Evolutionary conservation across 2,888 invertebrate species (phyloP), one percentile per base, ranked within the genome.

Genomic region (Frankliniella fusca): DNA sequence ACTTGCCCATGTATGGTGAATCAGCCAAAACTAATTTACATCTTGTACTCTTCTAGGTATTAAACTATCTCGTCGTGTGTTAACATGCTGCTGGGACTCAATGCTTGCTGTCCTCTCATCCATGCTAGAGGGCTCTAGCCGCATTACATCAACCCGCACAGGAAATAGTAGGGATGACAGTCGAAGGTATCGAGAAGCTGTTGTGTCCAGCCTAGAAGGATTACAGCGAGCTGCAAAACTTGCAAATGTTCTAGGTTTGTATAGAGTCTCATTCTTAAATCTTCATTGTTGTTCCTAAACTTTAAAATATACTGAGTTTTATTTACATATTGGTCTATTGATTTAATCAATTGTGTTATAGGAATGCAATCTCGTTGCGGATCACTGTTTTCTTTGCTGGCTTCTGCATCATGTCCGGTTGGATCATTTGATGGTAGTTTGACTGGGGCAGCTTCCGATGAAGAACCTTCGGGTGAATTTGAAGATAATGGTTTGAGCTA

Each of bases 41-140:
- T 48, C 20, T 27, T 20, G 80, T 54, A 83, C 82, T 83, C 27
- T 65, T 82, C 18, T 84, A 88, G 88, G 88, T 48, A 84, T 87
- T 83, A 88, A 88, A 84, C 86, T 90, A 81, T 87, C 89, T n/a
- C 87, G 89, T 7, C 87, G 94, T 83, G 93, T 97, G 61, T 88
- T 98, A 81, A 96, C 96, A 0, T 95, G 95, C 85, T 96, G 97
- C 86, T 98, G 97, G 97, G 94, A 94, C 70, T 95, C 95, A 0
- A 94, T 97, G 91, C 93, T 97, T 83, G 94, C 94, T 23, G 95
- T 98, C 0, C 89, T 97, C 23, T 95, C 97, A 0, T 93, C 95
- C 0, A 88, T 96, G 82, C 92, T 92, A 1, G 93, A 88, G 80
- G 82, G 82, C 61, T 83, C 83, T 20, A 76, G 70, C 27, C 70